Evolutionary conservation across 2,797 vertebrate species (phyloP), one percentile per base, ranked within the genome.

Genomic region (Yasuhikotakia modesta): DNA sequence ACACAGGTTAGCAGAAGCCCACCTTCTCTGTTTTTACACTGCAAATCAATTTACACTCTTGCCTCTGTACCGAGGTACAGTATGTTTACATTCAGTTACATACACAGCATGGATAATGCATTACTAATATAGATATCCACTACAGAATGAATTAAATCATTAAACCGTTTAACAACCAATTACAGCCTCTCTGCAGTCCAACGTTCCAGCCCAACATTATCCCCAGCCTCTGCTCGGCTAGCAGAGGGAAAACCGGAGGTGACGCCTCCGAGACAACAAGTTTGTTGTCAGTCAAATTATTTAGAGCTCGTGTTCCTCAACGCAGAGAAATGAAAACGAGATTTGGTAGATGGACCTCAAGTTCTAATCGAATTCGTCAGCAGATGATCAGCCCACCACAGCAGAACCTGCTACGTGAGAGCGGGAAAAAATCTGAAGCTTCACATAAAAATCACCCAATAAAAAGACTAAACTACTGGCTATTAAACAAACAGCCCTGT

Each of bases 271-370:
- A 85, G 82, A 92, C 92, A 89, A 90, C 85, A 67, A 79, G 78
- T 88, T 91, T 89, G 89, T 80, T 86, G 14, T 2, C 82, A 86
- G 88, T 92, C 86, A 85, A 83, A 87, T 90, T 89, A 91, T 91
- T 91, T 85, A 87, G 70, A 90, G 89, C 88, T 86, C 71, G 77
- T 79, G 71, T 86, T 87, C 74, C 52, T 84, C 75, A 45, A 81
- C 66, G 14, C 73, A 80, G 79, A 86, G 79, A 86, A 85, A 84
- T 82, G 75, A 77, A 86, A 89, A 87, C 84, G 39, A 71, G 27
- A 82, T 82, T 79, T 78, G 63, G 35, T 73, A 43, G 69, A 58
- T 46, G 43, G 76, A 63, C 69, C 61, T 78, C 4, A 10, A 60
- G 53, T 50, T 53, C 53, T 70, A 79, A 84, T 86, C 74, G 69